Conservation (phyloP, 2,888 invertebrate genomes). For the Nymphalis c-album region DNA sequence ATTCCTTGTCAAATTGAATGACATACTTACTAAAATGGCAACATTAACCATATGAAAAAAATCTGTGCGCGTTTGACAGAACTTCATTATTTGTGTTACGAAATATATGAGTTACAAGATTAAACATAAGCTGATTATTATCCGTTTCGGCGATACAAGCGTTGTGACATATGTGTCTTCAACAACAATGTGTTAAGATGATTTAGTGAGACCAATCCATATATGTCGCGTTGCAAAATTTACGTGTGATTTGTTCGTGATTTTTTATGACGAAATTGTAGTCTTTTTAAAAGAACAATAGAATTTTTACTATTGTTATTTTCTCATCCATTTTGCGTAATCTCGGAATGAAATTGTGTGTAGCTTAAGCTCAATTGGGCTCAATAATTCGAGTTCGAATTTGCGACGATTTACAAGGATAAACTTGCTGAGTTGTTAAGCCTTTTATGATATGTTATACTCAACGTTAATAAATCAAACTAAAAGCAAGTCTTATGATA, state of each 20-base stretch:
- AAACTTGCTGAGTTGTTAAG: too few relatives aligned
- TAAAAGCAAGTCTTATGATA: slow-evolving; percentile 5
- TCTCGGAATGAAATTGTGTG: too few relatives aligned
- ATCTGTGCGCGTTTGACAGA: slow-evolving; percentile 32
- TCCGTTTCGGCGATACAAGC: slow-evolving; percentile 39
- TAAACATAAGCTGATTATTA: slow-evolving; percentile 46
- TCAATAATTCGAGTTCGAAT: neutral
- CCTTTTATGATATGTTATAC: too few relatives aligned
- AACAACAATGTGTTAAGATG: slow-evolving; percentile 22
- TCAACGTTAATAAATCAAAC: neutral
- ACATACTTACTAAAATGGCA: slow-evolving; percentile 56
- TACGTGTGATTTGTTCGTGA: too few relatives aligned
- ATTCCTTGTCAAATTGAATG: slow-evolving; percentile 24
- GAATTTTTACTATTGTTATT: too few relatives aligned
- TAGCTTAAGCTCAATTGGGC: too few relatives aligned
- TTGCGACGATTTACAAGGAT: too few relatives aligned
- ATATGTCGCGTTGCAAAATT: slow-evolving; percentile 19
- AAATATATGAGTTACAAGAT: slow-evolving; percentile 39
- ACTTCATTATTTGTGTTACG: slow-evolving; percentile 2
- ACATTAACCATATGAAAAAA: slow-evolving; percentile 55
- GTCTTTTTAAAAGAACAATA: too few relatives aligned
- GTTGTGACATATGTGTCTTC: slow-evolving; percentile 29
- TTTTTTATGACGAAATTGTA: neutral
- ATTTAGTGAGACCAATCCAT: slow-evolving; percentile 26
- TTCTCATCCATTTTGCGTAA: too few relatives aligned